phyloP scores from a whole-genome alignment of 2,113 vertebrate genomes.

The Sisor rabdophorus region DNA sequence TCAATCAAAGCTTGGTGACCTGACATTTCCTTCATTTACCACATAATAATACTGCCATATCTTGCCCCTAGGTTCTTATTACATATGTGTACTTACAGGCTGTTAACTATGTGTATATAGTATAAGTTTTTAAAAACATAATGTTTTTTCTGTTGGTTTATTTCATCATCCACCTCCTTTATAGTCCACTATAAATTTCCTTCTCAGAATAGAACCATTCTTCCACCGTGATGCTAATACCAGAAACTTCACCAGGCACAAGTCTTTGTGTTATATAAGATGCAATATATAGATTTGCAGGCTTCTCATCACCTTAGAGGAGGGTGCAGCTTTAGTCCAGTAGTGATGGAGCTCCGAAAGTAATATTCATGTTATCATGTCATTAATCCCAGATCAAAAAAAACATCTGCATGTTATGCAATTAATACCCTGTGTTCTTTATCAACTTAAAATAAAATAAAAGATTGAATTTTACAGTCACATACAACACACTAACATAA shows the following conservation, averaged over 20 bases:
- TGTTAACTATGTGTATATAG: conserved; percentile 2
- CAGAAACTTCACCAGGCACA: background rate
- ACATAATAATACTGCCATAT: conserved; percentile 24
- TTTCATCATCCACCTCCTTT: background rate
- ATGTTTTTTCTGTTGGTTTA: background rate
- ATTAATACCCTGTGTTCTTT: background rate
- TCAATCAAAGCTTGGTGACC: background rate
- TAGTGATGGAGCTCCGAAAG: background rate
- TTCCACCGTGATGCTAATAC: background rate
- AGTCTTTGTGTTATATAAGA: background rate
- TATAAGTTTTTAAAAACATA: background rate
- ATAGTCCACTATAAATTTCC: too few relatives aligned
- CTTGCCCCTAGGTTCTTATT: background rate
- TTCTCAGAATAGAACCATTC: background rate
- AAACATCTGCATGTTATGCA: background rate
- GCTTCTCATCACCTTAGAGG: background rate
- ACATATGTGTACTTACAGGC: background rate
- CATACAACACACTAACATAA: background rate
- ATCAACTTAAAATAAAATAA: background rate
- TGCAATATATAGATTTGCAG: background rate
- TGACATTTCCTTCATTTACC: background rate
- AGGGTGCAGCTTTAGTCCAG: background rate
- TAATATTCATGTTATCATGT: background rate
- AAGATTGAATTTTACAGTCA: background rate
- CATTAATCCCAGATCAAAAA: background rate